Base-by-base conservation (phyloP, 2,113 vertebrate genomes). In the Sebastes fasciatus region DNA sequence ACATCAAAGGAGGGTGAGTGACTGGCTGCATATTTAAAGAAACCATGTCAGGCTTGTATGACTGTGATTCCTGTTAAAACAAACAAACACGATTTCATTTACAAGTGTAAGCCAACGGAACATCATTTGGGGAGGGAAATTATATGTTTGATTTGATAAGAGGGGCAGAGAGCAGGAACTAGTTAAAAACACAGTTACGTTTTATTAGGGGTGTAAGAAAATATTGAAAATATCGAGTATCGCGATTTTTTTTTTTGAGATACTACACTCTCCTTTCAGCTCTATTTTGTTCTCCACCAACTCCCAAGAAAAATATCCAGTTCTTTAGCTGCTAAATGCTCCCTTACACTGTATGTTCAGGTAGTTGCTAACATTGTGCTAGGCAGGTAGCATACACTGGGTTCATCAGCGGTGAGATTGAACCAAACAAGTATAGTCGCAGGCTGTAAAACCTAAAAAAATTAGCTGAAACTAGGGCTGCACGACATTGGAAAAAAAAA, bases 1-100 rank as follows among this genome's bases (percentile, higher is more conserved):
- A 97, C 94, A 99, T 99, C 92, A 98, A 97, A 95, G 98, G 98
- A 93, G 98, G 97, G 97, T 98, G 94, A 97, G 97, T n/a, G 17
- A 63, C 64, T 1, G 7, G 58, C 64, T 63, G 43, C 48, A 74
- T 55, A 46, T 10, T 85, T 71, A 14, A 49, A 19, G 17, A 77
- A 75, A 74, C 8, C 9, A 63, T 21, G 19, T 34, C 34, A 34
- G 34, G 34, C 34, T 34, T 34, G 26, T 34, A 34, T 34, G 26
- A 34, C 26, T 34, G 34, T 34, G 34, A 34, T 4, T 71, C 14
- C 67, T 54, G 2, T 62, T 58, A n/a, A n/a, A 14, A 75, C 45
- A 62, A 70, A 49, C 26, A 23, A 48, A 48, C 63, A 67, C 5
- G 19, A 43, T 16, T 48, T 62, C 1, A 8, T 70, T 55, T 10